Conservation (phyloP, 2,797 vertebrate species). For the Propithecus perrieri region DNA sequence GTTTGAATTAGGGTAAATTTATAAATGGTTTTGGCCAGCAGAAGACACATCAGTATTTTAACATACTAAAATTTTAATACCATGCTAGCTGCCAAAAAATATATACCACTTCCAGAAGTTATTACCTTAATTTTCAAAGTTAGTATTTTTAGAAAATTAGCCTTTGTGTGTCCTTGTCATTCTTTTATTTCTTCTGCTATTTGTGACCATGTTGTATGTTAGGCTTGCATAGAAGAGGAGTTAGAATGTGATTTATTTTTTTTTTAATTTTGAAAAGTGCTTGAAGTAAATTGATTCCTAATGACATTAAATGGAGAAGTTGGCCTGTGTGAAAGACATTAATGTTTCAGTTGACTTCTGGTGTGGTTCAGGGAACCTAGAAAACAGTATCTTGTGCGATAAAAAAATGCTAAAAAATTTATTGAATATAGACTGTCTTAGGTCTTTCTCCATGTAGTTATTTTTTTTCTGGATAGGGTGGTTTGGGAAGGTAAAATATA, state of each 20-base stretch:
- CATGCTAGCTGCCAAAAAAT: not conserved
- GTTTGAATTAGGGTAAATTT: not conserved
- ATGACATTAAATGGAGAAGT: not conserved
- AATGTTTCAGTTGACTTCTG: not conserved
- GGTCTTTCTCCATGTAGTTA: not conserved
- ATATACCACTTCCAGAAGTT: not conserved
- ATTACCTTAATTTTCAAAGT: slow-evolving; percentile 18
- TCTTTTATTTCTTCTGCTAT: not conserved
- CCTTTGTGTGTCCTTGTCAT: not conserved
- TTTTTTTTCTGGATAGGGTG: not conserved
- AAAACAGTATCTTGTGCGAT: not conserved
- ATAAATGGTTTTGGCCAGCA: slow-evolving; percentile 7
- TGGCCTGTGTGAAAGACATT: not conserved
- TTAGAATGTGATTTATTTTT: not conserved
- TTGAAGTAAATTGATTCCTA: slow-evolving; percentile 21
- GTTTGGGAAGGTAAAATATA: slow-evolving; percentile 4
- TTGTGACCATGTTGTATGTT: not conserved
- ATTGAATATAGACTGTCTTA: not conserved
- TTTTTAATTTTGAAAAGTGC: slow-evolving; percentile 35
- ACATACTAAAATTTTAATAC: slow-evolving; percentile 8
- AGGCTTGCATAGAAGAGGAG: not conserved
- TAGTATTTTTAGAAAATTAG: not conserved
- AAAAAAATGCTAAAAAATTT: not conserved
- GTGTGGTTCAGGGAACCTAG: not conserved
- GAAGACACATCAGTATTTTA: not conserved